Percentiles rank a stretch among this genome's conserved stretches.
Conservation (phyloP, 2,797 vertebrate species). For the Graptemys geographica region DNA sequence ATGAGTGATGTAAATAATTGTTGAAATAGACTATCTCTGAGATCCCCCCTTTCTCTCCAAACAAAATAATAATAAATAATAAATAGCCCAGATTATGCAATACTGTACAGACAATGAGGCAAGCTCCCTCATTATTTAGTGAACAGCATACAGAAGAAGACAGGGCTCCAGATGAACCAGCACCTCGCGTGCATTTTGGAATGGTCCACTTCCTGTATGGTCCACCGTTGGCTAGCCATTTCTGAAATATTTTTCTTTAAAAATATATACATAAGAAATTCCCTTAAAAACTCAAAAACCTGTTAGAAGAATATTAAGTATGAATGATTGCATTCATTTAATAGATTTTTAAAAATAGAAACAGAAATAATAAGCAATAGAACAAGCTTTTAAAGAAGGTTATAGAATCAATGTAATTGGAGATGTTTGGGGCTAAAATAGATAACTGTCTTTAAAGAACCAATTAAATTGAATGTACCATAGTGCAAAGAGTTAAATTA, state of each 20-base stretch:
- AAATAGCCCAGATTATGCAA: background rate
- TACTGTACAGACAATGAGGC: background rate
- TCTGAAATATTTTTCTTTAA: background rate
- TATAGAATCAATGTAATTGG: rapidly evolving
- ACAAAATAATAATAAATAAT: background rate
- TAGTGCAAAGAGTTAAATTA: rapidly evolving
- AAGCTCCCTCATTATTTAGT: background rate
- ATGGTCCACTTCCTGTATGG: background rate
- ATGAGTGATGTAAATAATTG: background rate
- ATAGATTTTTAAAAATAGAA: background rate
- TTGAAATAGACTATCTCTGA: background rate
- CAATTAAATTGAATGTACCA: background rate
- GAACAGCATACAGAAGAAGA: background rate
- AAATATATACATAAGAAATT: background rate
- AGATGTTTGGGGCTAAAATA: background rate
- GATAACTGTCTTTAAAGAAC: background rate
- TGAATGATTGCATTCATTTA: background rate
- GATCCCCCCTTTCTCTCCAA: background rate
- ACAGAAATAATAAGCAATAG: rapidly evolving
- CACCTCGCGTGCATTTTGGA: background rate
- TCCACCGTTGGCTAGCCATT: background rate
- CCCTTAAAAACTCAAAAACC: background rate
- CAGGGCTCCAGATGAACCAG: background rate
- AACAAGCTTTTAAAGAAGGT: background rate
- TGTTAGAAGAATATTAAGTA: background rate